Conservation (phyloP, 2,113 vertebrate species). For the Syrrhaptes paradoxus region DNA sequence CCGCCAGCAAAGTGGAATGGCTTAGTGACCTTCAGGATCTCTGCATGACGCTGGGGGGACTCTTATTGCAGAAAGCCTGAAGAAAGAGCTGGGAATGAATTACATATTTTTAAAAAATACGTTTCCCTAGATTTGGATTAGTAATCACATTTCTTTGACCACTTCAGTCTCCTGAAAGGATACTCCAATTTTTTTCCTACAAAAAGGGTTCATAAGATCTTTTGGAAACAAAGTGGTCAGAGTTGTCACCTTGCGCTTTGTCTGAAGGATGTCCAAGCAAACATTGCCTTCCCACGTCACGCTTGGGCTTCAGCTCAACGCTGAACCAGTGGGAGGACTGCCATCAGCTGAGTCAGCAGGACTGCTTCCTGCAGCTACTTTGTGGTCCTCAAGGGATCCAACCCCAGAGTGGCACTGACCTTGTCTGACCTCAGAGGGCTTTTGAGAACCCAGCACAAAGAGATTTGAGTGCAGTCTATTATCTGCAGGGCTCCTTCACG, state of each 20-base stretch:
- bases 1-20: neutral
- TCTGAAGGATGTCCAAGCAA: neutral
- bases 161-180: neutral
- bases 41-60: neutral
- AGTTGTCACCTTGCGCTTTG: neutral
- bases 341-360: constrained; percentile 23
- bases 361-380: neutral
- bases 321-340: neutral
- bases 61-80: neutral
- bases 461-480: neutral
- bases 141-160: neutral
- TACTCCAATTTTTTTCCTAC: neutral
- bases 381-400: neutral
- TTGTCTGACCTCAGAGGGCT: neutral
- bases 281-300: neutral
- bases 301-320: neutral
- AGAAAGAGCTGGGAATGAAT: neutral
- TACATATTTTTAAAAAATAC: neutral
- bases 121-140: neutral
- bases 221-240: neutral
- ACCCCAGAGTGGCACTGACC: rapidly evolving
- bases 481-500: neutral
- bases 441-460: neutral
- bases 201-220: neutral
- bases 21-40: neutral